Conservation (phyloP, 2,797 vertebrate genomes). For the Rhinophrynus dorsalis region DNA sequence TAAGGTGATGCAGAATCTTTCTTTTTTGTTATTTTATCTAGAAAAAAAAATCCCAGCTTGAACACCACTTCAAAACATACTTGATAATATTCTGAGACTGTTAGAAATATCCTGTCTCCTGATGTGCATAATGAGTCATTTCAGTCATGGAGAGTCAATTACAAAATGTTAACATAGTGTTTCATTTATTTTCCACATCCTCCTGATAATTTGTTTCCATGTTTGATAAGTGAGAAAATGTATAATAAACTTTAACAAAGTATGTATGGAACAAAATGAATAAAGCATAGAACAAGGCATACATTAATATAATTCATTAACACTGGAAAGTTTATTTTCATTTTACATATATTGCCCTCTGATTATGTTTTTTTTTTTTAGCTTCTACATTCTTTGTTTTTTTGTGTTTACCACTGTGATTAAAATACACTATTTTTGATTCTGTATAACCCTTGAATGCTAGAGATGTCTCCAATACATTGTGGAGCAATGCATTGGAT, state of each 20-base stretch:
- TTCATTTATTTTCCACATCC: constrained; percentile 41
- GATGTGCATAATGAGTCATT: constrained; percentile 40
- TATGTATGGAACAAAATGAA: not conserved
- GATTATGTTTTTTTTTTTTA: too few relatives aligned
- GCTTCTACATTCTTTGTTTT: too few relatives aligned
- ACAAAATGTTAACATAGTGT: constrained; percentile 29
- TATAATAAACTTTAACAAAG: constrained; percentile 24
- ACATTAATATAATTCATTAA: too few relatives aligned
- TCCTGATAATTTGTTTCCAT: constrained; percentile 29
- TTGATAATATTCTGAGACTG: constrained; percentile 14
- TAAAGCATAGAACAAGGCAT: not conserved
- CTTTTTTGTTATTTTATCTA: constrained; percentile 9
- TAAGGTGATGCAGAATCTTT: not conserved
- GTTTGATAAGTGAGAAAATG: constrained; percentile 14
- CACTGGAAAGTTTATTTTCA: too few relatives aligned
- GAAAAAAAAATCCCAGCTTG: constrained; percentile 15
- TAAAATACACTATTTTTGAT: too few relatives aligned
- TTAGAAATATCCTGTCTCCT: constrained; percentile 38
- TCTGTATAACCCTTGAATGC: too few relatives aligned
- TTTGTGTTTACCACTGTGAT: too few relatives aligned
- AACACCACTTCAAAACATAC: constrained; percentile 19
- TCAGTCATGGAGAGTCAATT: constrained; percentile 35
- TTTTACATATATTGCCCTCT: too few relatives aligned
- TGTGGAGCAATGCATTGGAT: too few relatives aligned
- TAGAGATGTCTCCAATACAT: too few relatives aligned